phyloP scores from a whole-genome alignment of 2,888 invertebrate genomes.

The Danaus chrysippus region DNA sequence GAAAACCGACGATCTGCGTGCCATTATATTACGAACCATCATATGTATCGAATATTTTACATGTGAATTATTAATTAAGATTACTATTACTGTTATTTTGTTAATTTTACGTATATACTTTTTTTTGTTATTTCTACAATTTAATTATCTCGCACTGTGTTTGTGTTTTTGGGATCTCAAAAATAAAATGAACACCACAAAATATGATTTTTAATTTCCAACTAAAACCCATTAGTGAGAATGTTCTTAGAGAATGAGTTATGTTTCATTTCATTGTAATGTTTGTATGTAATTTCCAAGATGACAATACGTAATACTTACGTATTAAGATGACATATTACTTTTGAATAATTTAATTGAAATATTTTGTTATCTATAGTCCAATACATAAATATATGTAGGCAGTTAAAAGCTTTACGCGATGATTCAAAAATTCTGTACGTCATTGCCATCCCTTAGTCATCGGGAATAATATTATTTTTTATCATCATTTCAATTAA shows the following conservation, averaged over 20 bases:
- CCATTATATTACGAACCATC: constrained; percentile 51
- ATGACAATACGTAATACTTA: too few species aligned
- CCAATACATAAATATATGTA: not conserved
- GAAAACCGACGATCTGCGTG: constrained; percentile 68
- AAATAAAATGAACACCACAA: constrained; percentile 68
- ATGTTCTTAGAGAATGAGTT: too few species aligned
- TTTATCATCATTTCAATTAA: not conserved
- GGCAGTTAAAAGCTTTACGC: not conserved
- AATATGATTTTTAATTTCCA: constrained; percentile 35
- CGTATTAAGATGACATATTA: too few species aligned
- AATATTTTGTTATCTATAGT: too few species aligned
- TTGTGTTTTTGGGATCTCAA: constrained; percentile 79
- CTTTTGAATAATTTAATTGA: too few species aligned
- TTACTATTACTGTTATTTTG: constrained; percentile 22
- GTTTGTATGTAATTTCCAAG: too few species aligned
- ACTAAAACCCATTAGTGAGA: not conserved
- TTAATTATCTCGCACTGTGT: constrained; percentile 57
- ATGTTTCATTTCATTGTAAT: too few species aligned
- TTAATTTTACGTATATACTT: constrained; percentile 23
- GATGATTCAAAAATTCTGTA: not conserved
- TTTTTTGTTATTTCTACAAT: constrained; percentile 33
- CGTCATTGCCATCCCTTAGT: not conserved
- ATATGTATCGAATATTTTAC: constrained; percentile 23
- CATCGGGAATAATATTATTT: not conserved
- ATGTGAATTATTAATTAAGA: constrained; percentile 30